Evolutionary conservation across 2,113 vertebrate genomes (phyloP).

Genomic region (Cinclus mexicanus): DNA sequence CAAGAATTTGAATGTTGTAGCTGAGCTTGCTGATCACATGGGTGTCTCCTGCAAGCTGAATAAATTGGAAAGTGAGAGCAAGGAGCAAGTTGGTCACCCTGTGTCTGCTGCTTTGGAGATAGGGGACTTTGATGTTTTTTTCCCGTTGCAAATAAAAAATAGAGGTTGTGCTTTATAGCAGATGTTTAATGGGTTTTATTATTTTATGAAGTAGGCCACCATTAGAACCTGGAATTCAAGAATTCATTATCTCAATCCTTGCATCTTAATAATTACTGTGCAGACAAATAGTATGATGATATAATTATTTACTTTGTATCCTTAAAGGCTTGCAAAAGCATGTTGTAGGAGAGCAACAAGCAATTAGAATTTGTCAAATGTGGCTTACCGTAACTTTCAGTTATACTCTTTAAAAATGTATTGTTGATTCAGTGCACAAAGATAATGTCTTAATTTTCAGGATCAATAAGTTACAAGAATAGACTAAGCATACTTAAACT

Average conservation of each 20-base stretch:
- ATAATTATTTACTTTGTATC: not conserved
- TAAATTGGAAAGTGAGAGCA: not conserved
- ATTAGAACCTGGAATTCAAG: not conserved
- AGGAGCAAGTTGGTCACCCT: not conserved
- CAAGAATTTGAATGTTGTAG: not conserved
- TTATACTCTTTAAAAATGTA: not conserved
- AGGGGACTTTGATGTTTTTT: not conserved
- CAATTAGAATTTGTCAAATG: conserved; percentile 20
- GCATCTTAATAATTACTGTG: not conserved
- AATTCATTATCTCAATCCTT: not conserved
- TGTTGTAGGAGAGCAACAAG: not conserved
- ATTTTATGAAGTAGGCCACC: not conserved
- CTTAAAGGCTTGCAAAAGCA: not conserved
- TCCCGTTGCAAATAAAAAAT: not conserved
- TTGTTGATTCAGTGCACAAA: not conserved
- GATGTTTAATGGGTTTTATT: not conserved
- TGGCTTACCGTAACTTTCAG: not conserved
- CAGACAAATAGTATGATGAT: not conserved
- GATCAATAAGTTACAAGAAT: conserved; percentile 28
- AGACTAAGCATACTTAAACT: not conserved
- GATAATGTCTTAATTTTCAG: conserved; percentile 38
- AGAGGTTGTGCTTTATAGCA: not conserved
- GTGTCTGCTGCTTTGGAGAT: not conserved
- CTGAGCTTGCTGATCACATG: not conserved
- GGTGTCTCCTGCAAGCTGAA: not conserved